phyloP scores from a whole-genome alignment of 1,140 invertebrate genomes.

The Galendromus occidentalis region DNA sequence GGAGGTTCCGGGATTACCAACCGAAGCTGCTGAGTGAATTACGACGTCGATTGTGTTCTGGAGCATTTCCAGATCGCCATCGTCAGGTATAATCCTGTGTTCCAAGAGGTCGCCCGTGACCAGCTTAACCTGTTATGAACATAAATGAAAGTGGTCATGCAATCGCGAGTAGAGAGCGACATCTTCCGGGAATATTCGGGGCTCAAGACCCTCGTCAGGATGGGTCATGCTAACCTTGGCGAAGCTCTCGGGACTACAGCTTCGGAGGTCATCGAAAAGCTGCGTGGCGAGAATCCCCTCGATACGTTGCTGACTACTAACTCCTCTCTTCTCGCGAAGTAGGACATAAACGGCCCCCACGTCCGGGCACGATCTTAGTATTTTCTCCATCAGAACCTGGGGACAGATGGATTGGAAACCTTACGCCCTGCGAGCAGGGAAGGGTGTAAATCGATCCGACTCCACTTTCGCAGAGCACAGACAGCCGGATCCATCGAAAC shows the following conservation, averaged over 20 bases:
- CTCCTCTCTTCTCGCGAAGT: conserved; percentile 30
- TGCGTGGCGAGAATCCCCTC: conserved; percentile 17
- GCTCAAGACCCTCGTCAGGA: too few relatives aligned
- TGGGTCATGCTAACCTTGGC: too few relatives aligned
- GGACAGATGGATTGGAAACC: too few relatives aligned
- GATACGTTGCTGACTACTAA: conserved; percentile 27
- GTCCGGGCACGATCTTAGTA: conserved; percentile 30
- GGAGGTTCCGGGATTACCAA: conserved; percentile 17
- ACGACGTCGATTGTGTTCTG: conserved; percentile 30
- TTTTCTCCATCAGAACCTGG: conserved; percentile 32
- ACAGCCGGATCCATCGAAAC: conserved; percentile 22
- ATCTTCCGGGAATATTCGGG: too few relatives aligned
- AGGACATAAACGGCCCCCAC: conserved; percentile 28
- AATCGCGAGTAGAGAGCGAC: too few relatives aligned
- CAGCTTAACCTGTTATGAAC: background rate
- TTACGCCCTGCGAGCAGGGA: too few relatives aligned
- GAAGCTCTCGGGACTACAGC: too few relatives aligned
- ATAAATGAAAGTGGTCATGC: too few relatives aligned
- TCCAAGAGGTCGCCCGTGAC: conserved; percentile 25
- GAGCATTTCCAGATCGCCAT: conserved; percentile 46
- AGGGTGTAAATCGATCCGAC: background rate
- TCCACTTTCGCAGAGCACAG: too few relatives aligned
- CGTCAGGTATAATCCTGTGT: conserved; percentile 61
- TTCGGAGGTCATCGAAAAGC: conserved; percentile 9
- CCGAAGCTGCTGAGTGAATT: conserved; percentile 33